Percentiles rank a stretch among this genome's conserved stretches.
phyloP scores from a whole-genome alignment of 2,888 invertebrate genomes.

The Seladonia tumulorum region DNA sequence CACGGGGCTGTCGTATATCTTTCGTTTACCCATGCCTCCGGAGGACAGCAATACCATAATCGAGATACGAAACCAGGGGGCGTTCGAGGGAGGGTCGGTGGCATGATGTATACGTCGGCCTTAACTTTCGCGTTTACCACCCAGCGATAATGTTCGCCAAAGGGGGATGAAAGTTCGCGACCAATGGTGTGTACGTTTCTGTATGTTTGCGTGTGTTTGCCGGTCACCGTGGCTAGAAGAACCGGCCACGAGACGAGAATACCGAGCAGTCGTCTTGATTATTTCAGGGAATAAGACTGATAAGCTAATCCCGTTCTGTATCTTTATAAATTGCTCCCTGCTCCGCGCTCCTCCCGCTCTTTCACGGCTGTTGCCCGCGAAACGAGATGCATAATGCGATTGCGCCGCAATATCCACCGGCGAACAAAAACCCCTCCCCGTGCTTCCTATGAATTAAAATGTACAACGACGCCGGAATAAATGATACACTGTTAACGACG shows the following conservation, averaged over 20 bases:
- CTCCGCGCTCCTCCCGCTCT: neutral
- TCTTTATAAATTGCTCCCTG: constrained; percentile 42
- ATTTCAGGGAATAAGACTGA: constrained; percentile 55
- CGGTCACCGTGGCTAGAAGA: neutral
- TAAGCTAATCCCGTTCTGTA: constrained; percentile 58
- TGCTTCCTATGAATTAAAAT: constrained; percentile 49
- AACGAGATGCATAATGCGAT: constrained; percentile 58
- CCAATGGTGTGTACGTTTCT: neutral
- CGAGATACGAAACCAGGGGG: constrained; percentile 34
- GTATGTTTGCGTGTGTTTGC: neutral
- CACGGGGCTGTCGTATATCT: constrained; percentile 38
- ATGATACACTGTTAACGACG: constrained; percentile 53
- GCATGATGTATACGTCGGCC: constrained; percentile 40
- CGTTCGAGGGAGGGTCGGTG: neutral
- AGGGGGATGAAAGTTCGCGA: constrained; percentile 25
- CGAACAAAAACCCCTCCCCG: constrained; percentile 33
- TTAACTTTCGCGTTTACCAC: constrained; percentile 44
- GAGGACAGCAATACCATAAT: constrained; percentile 46
- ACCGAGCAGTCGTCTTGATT: constrained; percentile 51
- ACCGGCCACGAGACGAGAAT: constrained; percentile 34
- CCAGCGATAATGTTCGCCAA: constrained; percentile 29
- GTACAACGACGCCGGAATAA: constrained; percentile 44
- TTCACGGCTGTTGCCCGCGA: constrained; percentile 16
- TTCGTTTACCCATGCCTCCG: constrained; percentile 49
- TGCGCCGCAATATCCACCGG: constrained; percentile 44